These are phyloP conservation scores for Pycnonotus jocosus DNA, from an alignment of 2,113 vertebrate species.

Conservation along the genomic window DNA sequence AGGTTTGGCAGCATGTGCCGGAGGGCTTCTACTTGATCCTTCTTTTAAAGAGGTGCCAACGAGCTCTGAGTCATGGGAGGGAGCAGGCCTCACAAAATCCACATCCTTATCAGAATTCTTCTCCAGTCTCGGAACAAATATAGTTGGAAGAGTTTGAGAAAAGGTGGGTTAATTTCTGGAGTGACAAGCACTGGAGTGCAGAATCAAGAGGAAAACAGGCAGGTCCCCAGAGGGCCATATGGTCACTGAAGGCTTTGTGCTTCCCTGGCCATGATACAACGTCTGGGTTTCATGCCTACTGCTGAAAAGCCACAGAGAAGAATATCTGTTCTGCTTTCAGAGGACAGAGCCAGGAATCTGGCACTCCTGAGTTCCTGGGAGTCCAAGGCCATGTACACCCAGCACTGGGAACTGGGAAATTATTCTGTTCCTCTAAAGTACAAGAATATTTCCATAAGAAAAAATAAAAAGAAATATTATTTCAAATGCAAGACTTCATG, in stretches of 20 bases:
- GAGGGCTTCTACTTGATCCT: constrained; percentile 45
- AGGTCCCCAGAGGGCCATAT: neutral
- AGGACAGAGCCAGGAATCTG: neutral
- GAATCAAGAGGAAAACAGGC: neutral
- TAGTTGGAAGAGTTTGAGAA: neutral
- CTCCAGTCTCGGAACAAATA: neutral
- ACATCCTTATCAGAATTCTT: neutral
- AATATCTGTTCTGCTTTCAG: neutral
- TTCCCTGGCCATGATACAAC: neutral
- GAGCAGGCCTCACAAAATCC: neutral
- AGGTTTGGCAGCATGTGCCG: constrained; percentile 32
- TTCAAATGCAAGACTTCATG: neutral
- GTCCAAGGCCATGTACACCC: neutral
- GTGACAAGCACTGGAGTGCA: neutral
- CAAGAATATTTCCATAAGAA: neutral
- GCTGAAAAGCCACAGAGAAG: neutral
- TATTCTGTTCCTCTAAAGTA: neutral
- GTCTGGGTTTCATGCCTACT: neutral
- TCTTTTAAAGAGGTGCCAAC: constrained; percentile 34
- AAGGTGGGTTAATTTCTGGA: neutral
- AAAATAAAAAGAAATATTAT: neutral
- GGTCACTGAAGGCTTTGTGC: neutral
- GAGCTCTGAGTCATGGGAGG: neutral
- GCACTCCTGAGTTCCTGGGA: neutral
- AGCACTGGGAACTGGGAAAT: neutral